A percentile compares a stretch with the other conserved stretches of the same genome.
Conservation (phyloP, 2,797 vertebrate genomes). For the Todus mexicanus region DNA sequence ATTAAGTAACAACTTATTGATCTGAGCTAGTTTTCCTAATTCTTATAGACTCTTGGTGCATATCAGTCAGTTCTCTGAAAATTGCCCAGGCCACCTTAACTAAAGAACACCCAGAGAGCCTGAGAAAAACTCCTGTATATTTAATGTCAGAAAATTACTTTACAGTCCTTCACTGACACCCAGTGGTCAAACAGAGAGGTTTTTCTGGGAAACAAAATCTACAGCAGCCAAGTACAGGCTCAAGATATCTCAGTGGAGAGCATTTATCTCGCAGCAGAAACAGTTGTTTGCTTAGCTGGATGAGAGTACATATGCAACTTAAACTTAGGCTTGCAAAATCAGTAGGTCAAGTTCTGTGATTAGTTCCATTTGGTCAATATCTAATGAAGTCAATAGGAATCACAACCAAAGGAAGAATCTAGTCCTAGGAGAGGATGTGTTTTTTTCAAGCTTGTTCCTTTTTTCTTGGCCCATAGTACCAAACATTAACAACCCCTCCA, state of each 20-base stretch:
- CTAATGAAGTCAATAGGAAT: background rate
- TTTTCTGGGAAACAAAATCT: background rate
- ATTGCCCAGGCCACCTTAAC: conserved; percentile 62
- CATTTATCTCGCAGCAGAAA: background rate
- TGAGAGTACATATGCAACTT: background rate
- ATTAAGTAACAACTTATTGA: background rate
- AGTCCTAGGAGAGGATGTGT: background rate
- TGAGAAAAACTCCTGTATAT: background rate
- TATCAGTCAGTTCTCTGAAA: background rate
- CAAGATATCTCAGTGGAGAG: background rate
- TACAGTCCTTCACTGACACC: conserved; percentile 57
- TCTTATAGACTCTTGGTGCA: background rate
- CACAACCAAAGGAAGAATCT: background rate
- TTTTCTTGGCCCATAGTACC: background rate
- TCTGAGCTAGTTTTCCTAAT: background rate
- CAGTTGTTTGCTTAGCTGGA: background rate
- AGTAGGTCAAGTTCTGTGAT: background rate
- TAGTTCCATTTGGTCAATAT: background rate
- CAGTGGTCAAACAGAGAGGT: conserved; percentile 1
- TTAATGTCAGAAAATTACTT: background rate
- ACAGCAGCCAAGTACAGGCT: background rate
- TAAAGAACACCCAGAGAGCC: background rate
- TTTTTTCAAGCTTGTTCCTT: background rate
- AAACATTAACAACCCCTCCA: background rate
- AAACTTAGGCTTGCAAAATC: background rate